A percentile compares a stretch with the other conserved stretches of the same genome.
phyloP scores from a whole-genome alignment of 2,113 vertebrate genomes.

The Cavia aperea region DNA sequence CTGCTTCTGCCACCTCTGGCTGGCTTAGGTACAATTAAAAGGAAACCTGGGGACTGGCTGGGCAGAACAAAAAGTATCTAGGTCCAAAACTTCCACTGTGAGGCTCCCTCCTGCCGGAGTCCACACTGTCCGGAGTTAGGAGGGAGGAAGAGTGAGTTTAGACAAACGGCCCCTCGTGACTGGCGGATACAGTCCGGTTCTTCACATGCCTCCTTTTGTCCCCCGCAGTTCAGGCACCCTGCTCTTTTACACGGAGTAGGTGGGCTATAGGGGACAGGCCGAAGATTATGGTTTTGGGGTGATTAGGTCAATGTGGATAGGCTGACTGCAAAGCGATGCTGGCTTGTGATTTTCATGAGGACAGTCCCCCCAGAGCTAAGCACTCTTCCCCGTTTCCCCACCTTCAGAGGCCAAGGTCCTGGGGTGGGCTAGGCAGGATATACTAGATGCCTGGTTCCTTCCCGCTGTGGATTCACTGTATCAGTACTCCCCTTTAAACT shows the following conservation, averaged over 20 bases:
- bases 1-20: background rate
- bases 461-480: slow-evolving; percentile 9
- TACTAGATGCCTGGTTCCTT: slow-evolving; percentile 18
- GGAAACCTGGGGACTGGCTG: background rate
- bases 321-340: background rate
- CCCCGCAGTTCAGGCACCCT: background rate
- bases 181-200: background rate
- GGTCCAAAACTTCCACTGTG: background rate
- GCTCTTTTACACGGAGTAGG: background rate
- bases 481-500: slow-evolving; percentile 42
- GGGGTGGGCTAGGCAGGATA: background rate
- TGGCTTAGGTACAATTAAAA: background rate
- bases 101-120: background rate
- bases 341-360: slow-evolving; percentile 33
- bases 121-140: background rate
- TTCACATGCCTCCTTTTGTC: background rate
- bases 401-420: background rate
- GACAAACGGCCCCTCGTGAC: background rate
- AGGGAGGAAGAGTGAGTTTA: background rate
- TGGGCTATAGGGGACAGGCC: background rate
- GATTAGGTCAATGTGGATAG: background rate
- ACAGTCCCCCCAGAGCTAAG: slow-evolving; percentile 23
- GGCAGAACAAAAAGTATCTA: background rate
- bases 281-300: background rate
- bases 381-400: background rate